Evolutionary conservation across 2,888 invertebrate genomes (phyloP).

Genomic region (Stictocephala bisonia): DNA sequence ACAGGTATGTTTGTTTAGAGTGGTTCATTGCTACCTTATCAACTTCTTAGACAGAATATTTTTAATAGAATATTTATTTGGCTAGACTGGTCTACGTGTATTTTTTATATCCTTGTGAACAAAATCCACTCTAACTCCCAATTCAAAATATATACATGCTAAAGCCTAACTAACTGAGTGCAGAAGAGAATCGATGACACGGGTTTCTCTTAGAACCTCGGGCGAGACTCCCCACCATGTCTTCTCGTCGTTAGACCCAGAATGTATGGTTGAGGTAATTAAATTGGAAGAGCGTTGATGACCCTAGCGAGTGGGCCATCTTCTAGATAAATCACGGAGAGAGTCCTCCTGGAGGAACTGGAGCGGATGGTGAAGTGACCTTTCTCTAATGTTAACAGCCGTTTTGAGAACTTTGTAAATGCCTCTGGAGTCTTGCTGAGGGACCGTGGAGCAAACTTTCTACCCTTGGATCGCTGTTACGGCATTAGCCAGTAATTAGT

Average conservation of each 20-base stretch:
- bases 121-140: too few relatives aligned
- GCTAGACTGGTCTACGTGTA: too few relatives aligned
- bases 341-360: background rate
- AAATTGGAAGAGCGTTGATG: conserved; percentile 31
- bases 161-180: too few relatives aligned
- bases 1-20: too few relatives aligned
- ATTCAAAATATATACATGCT: too few relatives aligned
- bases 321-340: conserved; percentile 19
- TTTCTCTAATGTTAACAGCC: conserved; percentile 35
- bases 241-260: conserved; percentile 26
- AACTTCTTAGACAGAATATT: too few relatives aligned
- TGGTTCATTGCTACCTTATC: too few relatives aligned
- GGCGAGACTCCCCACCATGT: background rate
- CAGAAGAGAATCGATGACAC: conserved; percentile 16
- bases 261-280: conserved; percentile 34
- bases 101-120: too few relatives aligned
- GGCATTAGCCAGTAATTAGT: too few relatives aligned
- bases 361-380: conserved; percentile 10
- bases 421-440: background rate
- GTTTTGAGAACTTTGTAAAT: conserved; percentile 26
- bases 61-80: too few relatives aligned
- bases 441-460: conserved; percentile 7
- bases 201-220: background rate
- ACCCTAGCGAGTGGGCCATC: conserved; percentile 23
- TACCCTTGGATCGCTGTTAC: conserved; percentile 8